A percentile compares a stretch with the other conserved stretches of the same genome.
phyloP scores from a whole-genome alignment of 1,140 invertebrate genomes.

The Berghia stephanieae region DNA sequence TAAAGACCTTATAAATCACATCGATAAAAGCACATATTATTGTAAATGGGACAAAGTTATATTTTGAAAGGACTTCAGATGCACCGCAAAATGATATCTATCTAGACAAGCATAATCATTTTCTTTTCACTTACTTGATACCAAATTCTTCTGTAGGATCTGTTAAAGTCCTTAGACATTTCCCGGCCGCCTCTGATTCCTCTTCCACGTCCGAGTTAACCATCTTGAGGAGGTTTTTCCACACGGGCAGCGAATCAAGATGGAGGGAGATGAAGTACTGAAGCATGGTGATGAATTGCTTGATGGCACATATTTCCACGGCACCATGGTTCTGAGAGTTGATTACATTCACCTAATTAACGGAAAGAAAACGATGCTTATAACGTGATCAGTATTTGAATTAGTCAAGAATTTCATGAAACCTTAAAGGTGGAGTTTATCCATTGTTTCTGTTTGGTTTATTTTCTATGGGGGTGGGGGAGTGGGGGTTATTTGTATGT shows the following conservation, averaged over 20 bases:
- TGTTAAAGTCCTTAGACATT: conserved; percentile 58
- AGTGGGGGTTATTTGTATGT: too few relatives aligned
- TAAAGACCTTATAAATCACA: too few relatives aligned
- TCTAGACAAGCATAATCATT: too few relatives aligned
- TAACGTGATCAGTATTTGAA: too few relatives aligned
- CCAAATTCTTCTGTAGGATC: conserved; percentile 35
- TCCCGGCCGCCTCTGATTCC: conserved; percentile 58
- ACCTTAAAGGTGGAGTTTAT: too few relatives aligned
- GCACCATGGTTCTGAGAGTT: conserved; percentile 61
- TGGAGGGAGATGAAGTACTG: conserved; percentile 57
- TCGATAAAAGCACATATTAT: too few relatives aligned
- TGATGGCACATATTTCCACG: conserved; percentile 61
- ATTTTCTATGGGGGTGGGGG: too few relatives aligned
- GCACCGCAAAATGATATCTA: background rate
- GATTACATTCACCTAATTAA: conserved; percentile 48
- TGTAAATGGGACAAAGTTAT: too few relatives aligned
- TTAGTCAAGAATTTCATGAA: too few relatives aligned
- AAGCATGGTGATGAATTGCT: conserved; percentile 54
- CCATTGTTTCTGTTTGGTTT: too few relatives aligned
- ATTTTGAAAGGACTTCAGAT: too few relatives aligned
- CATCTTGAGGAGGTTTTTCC: conserved; percentile 61
- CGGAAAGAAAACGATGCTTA: too few relatives aligned
- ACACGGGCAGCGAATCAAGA: conserved; percentile 58
- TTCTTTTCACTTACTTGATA: conserved; percentile 1
- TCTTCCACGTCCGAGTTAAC: conserved; percentile 59